Conservation (phyloP, 2,888 invertebrate genomes). For the Hyposoter didymator region DNA sequence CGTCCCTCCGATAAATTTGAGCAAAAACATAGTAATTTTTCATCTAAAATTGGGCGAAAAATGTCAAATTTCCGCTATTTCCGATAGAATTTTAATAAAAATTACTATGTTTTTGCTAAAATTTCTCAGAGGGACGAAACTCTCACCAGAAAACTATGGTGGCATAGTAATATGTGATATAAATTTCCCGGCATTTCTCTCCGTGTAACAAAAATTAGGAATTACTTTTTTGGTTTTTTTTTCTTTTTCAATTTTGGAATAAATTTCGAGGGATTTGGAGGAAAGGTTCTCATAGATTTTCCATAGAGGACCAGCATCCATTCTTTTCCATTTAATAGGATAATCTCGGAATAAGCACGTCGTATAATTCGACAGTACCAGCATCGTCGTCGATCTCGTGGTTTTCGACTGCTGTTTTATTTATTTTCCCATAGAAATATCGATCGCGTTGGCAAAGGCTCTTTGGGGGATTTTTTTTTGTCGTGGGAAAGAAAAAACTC, state of each 20-base stretch:
- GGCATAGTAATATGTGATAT: too few species aligned
- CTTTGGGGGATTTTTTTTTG: background rate
- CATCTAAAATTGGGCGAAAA: too few species aligned
- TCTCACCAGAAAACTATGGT: too few species aligned
- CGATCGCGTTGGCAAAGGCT: background rate
- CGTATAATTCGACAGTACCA: slow-evolving; percentile 21
- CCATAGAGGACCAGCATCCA: slow-evolving; percentile 32
- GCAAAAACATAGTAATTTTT: too few species aligned
- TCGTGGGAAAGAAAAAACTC: slow-evolving; percentile 46
- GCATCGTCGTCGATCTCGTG: background rate
- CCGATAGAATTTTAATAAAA: too few species aligned
- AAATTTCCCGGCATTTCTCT: too few species aligned
- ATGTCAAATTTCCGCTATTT: too few species aligned
- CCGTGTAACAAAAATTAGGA: background rate
- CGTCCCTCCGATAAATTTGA: too few species aligned
- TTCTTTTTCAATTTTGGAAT: background rate
- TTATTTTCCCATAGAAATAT: slow-evolving; percentile 6
- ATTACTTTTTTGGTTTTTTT: background rate
- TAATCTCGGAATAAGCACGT: background rate
- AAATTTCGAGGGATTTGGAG: background rate
- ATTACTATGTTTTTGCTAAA: too few species aligned
- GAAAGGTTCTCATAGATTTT: slow-evolving; percentile 6
- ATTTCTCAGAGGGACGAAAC: too few species aligned
- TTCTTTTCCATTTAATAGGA: background rate
- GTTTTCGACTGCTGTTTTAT: background rate